Conservation (phyloP, 2,797 vertebrate genomes). For the Alosa sapidissima region DNA sequence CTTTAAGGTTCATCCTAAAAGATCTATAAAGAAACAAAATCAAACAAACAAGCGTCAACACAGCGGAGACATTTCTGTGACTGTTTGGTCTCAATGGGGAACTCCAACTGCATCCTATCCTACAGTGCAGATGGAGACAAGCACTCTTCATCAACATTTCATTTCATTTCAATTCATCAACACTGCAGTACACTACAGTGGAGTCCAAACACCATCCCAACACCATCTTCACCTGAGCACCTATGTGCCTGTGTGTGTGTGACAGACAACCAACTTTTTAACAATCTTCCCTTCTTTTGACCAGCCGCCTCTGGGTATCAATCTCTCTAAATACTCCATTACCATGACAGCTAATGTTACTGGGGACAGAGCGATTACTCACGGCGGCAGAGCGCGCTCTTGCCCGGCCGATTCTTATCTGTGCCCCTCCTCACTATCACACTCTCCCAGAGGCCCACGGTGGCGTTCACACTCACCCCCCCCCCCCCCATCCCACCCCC, state of each 20-base stretch:
- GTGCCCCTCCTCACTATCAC: conserved; percentile 73
- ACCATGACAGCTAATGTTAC: conserved; percentile 77
- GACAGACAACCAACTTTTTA: conserved; percentile 34
- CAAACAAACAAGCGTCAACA: neutral
- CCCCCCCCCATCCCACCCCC: conserved; percentile 46
- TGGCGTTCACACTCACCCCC: conserved; percentile 44
- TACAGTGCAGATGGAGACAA: neutral
- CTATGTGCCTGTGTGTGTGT: neutral
- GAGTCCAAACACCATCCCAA: neutral
- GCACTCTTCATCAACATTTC: conserved; percentile 33
- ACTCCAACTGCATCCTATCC: conserved; percentile 34
- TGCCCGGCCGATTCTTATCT: conserved; percentile 76
- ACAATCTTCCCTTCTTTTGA: conserved; percentile 40
- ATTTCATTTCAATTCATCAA: too few species aligned
- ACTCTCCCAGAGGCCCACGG: conserved; percentile 67
- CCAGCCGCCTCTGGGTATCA: conserved; percentile 61
- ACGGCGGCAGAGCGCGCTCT: conserved; percentile 72
- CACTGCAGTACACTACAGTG: too few species aligned
- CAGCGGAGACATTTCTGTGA: neutral
- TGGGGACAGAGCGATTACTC: conserved; percentile 77
- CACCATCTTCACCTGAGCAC: conserved; percentile 21
- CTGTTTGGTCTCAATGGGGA: conserved; percentile 17
- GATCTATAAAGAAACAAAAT: neutral
- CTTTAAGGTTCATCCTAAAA: neutral
- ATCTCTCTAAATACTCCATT: conserved; percentile 75